Conservation (phyloP, 2,888 invertebrate genomes). For the Erannis defoliaria region DNA sequence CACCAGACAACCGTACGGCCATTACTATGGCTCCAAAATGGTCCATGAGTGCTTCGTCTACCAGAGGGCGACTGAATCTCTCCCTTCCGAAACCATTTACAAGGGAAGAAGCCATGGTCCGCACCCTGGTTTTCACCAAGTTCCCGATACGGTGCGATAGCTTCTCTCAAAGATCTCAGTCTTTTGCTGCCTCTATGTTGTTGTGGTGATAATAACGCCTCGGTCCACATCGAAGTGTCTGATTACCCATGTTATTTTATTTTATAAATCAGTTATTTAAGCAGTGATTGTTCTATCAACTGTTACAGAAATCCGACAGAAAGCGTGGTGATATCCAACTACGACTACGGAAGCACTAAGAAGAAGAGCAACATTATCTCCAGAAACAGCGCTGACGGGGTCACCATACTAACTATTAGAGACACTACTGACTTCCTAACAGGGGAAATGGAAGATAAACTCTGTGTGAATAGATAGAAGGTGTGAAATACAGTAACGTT, state of each 20-base stretch:
- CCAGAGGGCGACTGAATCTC: too few species aligned
- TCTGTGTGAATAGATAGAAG: slow-evolving; percentile 70
- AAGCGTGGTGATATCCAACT: slow-evolving; percentile 83
- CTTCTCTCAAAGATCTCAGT: too few species aligned
- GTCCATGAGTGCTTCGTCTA: too few species aligned
- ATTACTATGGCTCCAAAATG: too few species aligned
- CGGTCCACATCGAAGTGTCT: too few species aligned
- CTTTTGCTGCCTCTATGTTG: too few species aligned
- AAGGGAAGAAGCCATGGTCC: too few species aligned
- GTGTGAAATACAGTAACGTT: background rate
- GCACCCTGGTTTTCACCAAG: too few species aligned
- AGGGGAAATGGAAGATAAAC: slow-evolving; percentile 68
- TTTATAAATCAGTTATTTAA: slow-evolving; percentile 45
- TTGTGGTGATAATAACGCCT: too few species aligned
- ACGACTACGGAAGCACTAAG: slow-evolving; percentile 81
- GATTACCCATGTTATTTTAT: slow-evolving; percentile 28
- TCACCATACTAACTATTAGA: slow-evolving; percentile 77
- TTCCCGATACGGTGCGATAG: too few species aligned
- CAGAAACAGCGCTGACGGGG: slow-evolving; percentile 74
- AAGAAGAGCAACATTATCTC: slow-evolving; percentile 79
- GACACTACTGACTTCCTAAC: slow-evolving; percentile 73
- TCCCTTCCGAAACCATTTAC: too few species aligned
- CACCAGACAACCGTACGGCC: too few species aligned
- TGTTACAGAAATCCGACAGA: slow-evolving; percentile 81
- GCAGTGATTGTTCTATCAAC: slow-evolving; percentile 69